Evolutionary conservation across 1,140 invertebrate genomes (phyloP), one percentile per base, ranked within the genome.

Genomic region (Caenorhabditis briggsae): DNA sequence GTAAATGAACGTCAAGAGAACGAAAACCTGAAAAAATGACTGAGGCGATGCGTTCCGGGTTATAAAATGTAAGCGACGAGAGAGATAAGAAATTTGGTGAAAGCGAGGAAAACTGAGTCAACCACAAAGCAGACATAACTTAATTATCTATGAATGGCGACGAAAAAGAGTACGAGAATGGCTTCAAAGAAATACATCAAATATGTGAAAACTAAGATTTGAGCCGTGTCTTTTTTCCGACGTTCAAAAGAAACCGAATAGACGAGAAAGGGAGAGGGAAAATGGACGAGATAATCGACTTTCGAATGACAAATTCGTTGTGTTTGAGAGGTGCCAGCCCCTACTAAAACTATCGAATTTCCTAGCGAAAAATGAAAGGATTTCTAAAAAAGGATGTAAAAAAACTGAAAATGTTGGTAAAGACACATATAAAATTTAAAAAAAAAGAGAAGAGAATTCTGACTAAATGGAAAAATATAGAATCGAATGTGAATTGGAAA

Each of bases 271-370:
- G 23, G 41, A 70, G 64, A 50, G 46, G 5, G 50, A 33, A 33
- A 33, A 33, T 33, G 33, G 33, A 33, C 33, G n/a, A 78, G 70
- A 78, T 78, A 78, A 78, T 78, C 46, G 70, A 78, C 70, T 53
- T 78, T 78, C 50, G 70, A 78, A 78, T 78, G 70, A 78, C 70
- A 78, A 78, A 78, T 78, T 78, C 46, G 43, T 25, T 78, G 70
- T 33, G 70, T 25, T 78, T 33, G 33, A 33, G 43, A 5, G 33
- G 41, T 46, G 46, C 46, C 70, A 78, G 70, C 46, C n/a, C 33
- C 33, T 1, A 78, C 20, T 8, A 43, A 78, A 70, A 78, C 48
- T 78, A 78, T 78, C 70, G 70, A 78, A 78, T 78, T 78, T 78
- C 70, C n/a, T 50, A 53, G 9, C 5, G 50, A 53, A 53, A 53